Conservation (phyloP, 2,797 vertebrate species). For the Chromobotia macracanthus region DNA sequence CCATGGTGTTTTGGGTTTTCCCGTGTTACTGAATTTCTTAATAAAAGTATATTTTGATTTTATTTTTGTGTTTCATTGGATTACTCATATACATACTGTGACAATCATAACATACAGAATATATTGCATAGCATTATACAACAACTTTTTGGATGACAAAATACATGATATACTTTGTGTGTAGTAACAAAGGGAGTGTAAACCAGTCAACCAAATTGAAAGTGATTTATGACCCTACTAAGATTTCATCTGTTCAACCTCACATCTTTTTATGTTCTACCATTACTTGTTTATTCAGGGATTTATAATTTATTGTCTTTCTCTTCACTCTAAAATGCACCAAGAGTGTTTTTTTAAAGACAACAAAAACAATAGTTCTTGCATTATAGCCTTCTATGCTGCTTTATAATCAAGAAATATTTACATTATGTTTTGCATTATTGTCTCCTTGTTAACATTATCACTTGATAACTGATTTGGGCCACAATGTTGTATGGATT, state of each 20-base stretch:
- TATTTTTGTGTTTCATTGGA: too few relatives aligned
- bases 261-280: slow-evolving; percentile 35
- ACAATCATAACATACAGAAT: too few relatives aligned
- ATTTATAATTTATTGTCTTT: slow-evolving; percentile 33
- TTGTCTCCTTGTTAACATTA: slow-evolving; percentile 3
- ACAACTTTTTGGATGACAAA: neutral
- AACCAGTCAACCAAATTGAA: slow-evolving; percentile 36
- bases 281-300: slow-evolving; percentile 56
- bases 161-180: neutral
- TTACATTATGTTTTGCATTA: neutral
- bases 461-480: slow-evolving; percentile 1
- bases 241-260: slow-evolving; percentile 48
- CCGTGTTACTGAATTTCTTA: too few relatives aligned
- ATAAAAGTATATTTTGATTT: too few relatives aligned
- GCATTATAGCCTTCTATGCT: slow-evolving; percentile 2
- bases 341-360: neutral
- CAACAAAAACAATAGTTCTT: slow-evolving; percentile 2
- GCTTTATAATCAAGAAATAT: neutral
- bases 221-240: slow-evolving; percentile 52
- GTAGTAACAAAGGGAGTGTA: slow-evolving; percentile 6
- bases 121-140: too few relatives aligned
- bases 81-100: too few relatives aligned
- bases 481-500: neutral
- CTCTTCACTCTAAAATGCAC: neutral
- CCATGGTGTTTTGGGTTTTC: too few relatives aligned